Evolutionary conservation across 2,113 vertebrate species (phyloP), one percentile per base, ranked within the genome.

Genomic region (Coreoperca whiteheadi): DNA sequence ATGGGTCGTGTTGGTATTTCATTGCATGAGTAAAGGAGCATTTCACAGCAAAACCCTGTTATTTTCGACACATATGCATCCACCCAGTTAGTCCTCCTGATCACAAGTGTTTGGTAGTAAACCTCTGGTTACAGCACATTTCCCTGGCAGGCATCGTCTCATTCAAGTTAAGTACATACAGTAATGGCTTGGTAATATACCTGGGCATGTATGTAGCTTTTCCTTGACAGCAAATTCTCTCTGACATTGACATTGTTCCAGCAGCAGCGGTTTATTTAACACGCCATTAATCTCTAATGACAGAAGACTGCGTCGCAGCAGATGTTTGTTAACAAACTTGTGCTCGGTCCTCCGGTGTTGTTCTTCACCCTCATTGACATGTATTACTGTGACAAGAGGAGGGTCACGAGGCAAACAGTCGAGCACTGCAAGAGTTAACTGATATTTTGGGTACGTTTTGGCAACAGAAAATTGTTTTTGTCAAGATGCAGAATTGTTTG

Each of bases 301-400:
- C 93, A 93, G 93, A 89, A 86, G 91, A 88, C 78, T 86, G 80
- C 37, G 63, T 73, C 25, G 80, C 79, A 90, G 93, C 95, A 96
- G 94, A 95, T 96, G 94, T 95, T 94, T 91, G 89, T 88, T 88
- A 94, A 91, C 93, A 92, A 91, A 94, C 90, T 90, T 90, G 85
- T 87, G 92, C 81, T 87, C 53, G 15, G 73, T 76, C 86, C 67
- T 77, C 74, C 53, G 25, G 61, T 79, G 90, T 82, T 86, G 87
- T 83, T 91, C 86, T 91, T 91, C 88, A 88, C 88, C 86, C 87
- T 92, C 88, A 69, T 88, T 81, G 86, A 87, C 91, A 76, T 80
- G 86, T 75, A 59, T 87, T 83, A 87, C 64, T 50, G 66, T 64
- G 72, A 91, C 82, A 87, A 87, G 75, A 79, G 30, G 70, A 88